Evolutionary conservation across 2,113 vertebrate species (phyloP).

Genomic region (Benitochromis conjunctus): DNA sequence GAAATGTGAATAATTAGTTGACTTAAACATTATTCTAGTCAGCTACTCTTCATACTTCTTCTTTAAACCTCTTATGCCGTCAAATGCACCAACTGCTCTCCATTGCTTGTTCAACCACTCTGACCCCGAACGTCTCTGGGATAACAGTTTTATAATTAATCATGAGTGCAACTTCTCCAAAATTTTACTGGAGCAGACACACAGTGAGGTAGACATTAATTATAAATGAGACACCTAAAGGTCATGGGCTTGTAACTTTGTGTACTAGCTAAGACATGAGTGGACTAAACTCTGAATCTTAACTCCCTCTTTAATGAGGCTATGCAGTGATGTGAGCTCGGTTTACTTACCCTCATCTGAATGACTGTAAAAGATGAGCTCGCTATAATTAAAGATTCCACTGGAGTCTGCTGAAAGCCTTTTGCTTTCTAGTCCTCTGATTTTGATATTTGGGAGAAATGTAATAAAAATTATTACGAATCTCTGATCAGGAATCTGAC

Average conservation of each 20-base stretch:
- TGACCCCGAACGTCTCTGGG: not conserved
- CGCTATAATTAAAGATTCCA: not conserved
- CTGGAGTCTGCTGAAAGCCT: not conserved
- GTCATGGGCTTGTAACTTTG: not conserved
- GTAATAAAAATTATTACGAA: not conserved
- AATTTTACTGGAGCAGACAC: not conserved
- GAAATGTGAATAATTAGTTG: not conserved
- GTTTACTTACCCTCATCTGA: not conserved
- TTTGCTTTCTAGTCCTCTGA: not conserved
- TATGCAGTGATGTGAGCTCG: not conserved
- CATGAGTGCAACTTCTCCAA: not conserved
- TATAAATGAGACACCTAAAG: not conserved
- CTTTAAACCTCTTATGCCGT: not conserved
- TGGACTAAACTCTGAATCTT: not conserved
- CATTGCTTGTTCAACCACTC: not conserved
- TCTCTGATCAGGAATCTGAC: not conserved
- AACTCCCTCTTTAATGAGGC: not conserved
- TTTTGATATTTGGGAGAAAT: not conserved
- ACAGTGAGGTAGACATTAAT: not conserved
- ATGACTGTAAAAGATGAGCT: not conserved
- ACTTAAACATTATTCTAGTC: not conserved
- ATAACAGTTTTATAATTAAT: not conserved
- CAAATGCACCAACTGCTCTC: not conserved
- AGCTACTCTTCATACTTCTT: not conserved
- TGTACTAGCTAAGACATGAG: not conserved